phyloP scores from a whole-genome alignment of 2,113 vertebrate genomes.

The Tympanuchus pallidicinctus region DNA sequence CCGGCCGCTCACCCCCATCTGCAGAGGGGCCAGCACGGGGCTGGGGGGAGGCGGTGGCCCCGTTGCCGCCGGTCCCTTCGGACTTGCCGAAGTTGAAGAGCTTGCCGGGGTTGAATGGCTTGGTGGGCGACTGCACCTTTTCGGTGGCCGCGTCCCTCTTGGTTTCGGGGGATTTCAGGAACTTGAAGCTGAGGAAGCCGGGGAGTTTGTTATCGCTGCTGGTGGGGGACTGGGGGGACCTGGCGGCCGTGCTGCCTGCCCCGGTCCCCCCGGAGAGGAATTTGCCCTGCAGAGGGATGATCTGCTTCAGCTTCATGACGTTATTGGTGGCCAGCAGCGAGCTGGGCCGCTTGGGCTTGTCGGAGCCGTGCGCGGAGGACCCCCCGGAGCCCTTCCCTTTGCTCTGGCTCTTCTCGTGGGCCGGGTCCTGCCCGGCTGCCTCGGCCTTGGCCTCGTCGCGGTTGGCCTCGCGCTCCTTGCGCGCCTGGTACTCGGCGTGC shows the following conservation, averaged over 20 bases:
- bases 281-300: constrained; percentile 94
- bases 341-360: constrained; percentile 94
- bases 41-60: constrained; percentile 31
- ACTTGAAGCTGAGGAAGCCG: constrained; percentile 95
- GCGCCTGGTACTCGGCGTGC: constrained; percentile 90
- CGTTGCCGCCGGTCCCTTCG: constrained; percentile 78
- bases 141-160: constrained; percentile 86
- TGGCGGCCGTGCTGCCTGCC: constrained; percentile 20
- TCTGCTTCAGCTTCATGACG: constrained; percentile 96
- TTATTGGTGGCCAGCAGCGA: constrained; percentile 95
- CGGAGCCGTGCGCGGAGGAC: constrained; percentile 55
- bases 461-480: constrained; percentile 85
- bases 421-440: constrained; percentile 76
- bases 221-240: constrained; percentile 89
- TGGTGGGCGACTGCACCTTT: constrained; percentile 93
- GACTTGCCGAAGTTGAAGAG: constrained; percentile 89
- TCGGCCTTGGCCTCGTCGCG: constrained; percentile 82
- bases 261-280: constrained; percentile 81
- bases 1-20: constrained; percentile 57
- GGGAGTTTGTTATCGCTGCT: constrained; percentile 91
- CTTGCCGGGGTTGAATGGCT: constrained; percentile 92
- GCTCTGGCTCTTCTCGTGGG: constrained; percentile 85
- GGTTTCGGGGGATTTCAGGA: constrained; percentile 93
- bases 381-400: constrained; percentile 77
- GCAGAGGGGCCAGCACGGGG: constrained; percentile 32